Evolutionary conservation across 2,888 invertebrate genomes (phyloP), one percentile per base, ranked within the genome.

Genomic region (Hypercompe scribonia): DNA sequence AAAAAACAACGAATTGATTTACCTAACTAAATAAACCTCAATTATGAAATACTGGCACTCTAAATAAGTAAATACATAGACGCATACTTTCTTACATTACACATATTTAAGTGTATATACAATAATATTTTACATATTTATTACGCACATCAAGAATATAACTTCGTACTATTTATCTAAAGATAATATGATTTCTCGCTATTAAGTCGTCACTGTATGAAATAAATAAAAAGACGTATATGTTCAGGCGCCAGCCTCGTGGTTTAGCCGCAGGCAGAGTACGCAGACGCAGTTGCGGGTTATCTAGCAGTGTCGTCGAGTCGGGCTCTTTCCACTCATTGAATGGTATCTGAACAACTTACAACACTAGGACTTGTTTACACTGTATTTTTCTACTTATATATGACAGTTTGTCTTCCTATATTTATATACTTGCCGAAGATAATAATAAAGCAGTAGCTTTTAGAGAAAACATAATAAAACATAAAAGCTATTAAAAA

Each of bases 261-360:
- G 77, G 73, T 66, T 71, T 65, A 67, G 68, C 42, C 73, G 71
- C 50, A 78, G 78, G 72, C 81, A 68, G 70, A 61, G 54, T 34
- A 36, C 68, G 50, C 74, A 74, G 54, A 65, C 74, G 61, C 46
- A 68, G 50, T 63, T 42, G 73, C 77, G 84, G 86, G 87, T 88
- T 88, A 88, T 88, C 88, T 79, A 3, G 31, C 61, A 61, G 28
- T 61, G 61, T 61, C 77, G 64, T 58, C 66, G 78, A 72, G 75
- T 75, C 76, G 76, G 85, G 88, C 79, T 72, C 80, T 86, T 88
- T 87, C 88, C 87, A 87, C 77, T 84, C 65, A 70, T 67, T 68
- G 63, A 28, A 50, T 5, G 70, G 67, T 84, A 84, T 83, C 74
- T 65, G 68, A n/a, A 34, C 73, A 34, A 72, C 75, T 73, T 64